Conservation (phyloP, 2,888 invertebrate genomes). For the Nephrotoma guestfalica region DNA sequence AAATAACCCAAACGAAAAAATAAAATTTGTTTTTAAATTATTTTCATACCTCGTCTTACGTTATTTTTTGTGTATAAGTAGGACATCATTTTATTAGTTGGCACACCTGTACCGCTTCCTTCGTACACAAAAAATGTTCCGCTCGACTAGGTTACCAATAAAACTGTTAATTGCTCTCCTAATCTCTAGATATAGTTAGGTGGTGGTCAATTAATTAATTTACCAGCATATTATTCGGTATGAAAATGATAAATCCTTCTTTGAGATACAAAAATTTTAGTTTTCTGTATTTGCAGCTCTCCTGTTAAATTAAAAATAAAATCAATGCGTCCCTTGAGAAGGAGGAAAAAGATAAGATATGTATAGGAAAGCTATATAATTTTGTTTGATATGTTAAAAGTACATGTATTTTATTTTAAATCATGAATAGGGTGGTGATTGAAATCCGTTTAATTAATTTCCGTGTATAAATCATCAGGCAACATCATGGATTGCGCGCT, state of each 20-base stretch:
- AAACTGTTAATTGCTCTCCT: not conserved
- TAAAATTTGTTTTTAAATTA: not conserved
- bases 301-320: not conserved
- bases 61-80: not conserved
- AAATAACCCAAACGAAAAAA: not conserved
- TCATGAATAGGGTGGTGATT: not conserved
- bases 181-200: not conserved
- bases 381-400: slow-evolving; percentile 3
- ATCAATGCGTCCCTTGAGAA: slow-evolving; percentile 3
- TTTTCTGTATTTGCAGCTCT: not conserved
- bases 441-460: not conserved
- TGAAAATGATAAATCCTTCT: not conserved
- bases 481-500: not conserved
- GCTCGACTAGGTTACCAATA: not conserved
- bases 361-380: not conserved
- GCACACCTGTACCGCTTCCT: not conserved
- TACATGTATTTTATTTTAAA: not conserved
- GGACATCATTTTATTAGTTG: not conserved
- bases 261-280: not conserved
- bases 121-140: not conserved
- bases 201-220: not conserved
- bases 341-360: not conserved
- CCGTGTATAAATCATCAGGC: not conserved
- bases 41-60: not conserved
- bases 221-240: not conserved